Evolutionary conservation across 2,888 invertebrate species (phyloP), one percentile per base, ranked within the genome.

Genomic region (Leptopilina myrica): DNA sequence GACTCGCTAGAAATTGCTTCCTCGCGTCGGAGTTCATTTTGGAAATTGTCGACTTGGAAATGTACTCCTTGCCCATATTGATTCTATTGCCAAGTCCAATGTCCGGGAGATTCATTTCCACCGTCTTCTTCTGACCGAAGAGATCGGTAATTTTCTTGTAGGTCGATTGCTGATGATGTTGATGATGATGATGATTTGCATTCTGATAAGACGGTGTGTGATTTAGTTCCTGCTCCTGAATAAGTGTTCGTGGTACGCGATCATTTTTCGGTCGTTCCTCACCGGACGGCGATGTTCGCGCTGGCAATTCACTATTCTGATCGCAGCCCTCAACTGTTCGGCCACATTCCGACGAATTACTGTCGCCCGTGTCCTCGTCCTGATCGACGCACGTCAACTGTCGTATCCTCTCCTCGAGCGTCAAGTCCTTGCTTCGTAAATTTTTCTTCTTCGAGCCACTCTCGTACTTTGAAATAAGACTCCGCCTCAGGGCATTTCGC

Each of bases 321-420:
- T 83, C 82, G 11, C 82, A 81, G 33, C 83, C 85, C 65, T 85
- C 85, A 40, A 80, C 82, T 53, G 82, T 82, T 12, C 80, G 75
- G 5, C 79, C 81, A 40, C 83, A 83, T 15, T 86, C 86, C 4
- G 86, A 85, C 20, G 84, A 84, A 67, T 82, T 83, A 15, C 82
- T 82, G n/a, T 85, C 84, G 1, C 86, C 87, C 20, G 88, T 88
- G 12, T 88, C 94, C 69, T 96, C 96, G 81, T 97, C 97, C 62
- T 96, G 95, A 90, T 97, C 96, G 5, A 91, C 89, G 89, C 97
- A 97, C 1, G 97, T 98, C 75, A 98, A 92, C 88, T 96, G 95
- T 69, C 96, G 95, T 84, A 98, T 97, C 82, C 97, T 94, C 88
- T 98, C 98, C 79, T 97, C 96, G 62, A 98, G 92, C 0, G 97